phyloP scores from a whole-genome alignment of 2,797 vertebrate species.

The Aplochiton taeniatus region DNA sequence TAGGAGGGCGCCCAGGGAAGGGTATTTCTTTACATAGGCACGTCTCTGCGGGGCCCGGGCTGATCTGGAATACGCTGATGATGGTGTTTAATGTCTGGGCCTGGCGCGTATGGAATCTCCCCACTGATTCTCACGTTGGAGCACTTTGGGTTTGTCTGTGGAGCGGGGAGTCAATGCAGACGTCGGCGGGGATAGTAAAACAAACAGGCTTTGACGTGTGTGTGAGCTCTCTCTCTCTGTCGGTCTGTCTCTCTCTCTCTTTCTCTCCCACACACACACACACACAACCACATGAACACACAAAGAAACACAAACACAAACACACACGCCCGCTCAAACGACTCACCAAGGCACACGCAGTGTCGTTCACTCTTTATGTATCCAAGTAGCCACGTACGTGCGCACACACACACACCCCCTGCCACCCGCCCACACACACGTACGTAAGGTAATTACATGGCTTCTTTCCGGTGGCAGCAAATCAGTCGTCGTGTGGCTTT shows the following conservation, averaged over 20 bases:
- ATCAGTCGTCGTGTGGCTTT: constrained; percentile 66
- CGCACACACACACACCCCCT: not conserved
- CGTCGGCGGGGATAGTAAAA: constrained; percentile 46
- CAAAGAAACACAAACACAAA: constrained; percentile 13
- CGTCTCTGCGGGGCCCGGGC: constrained; percentile 18
- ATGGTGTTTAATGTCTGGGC: constrained; percentile 20
- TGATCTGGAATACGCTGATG: constrained; percentile 52
- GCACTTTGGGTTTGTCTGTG: constrained; percentile 27
- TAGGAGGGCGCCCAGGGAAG: constrained; percentile 27
- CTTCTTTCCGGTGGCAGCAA: constrained; percentile 57
- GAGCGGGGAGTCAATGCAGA: too few relatives aligned
- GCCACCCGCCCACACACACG: constrained; percentile 15
- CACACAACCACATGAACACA: constrained; percentile 7
- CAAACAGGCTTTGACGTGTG: not conserved
- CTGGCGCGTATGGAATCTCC: constrained; percentile 36
- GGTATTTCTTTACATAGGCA: constrained; percentile 40
- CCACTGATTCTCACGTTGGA: constrained; percentile 50
- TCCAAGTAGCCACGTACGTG: too few relatives aligned
- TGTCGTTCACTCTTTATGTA: too few relatives aligned
- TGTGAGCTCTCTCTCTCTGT: not conserved
- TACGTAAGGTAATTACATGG: constrained; percentile 59
- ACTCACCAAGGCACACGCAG: too few relatives aligned
- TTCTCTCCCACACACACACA: constrained; percentile 30
- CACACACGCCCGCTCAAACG: constrained; percentile 1
- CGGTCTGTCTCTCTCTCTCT: not conserved